Evolutionary conservation across 1,140 invertebrate genomes (phyloP), one percentile per base, ranked within the genome.

Genomic region (Drosophila erecta): DNA sequence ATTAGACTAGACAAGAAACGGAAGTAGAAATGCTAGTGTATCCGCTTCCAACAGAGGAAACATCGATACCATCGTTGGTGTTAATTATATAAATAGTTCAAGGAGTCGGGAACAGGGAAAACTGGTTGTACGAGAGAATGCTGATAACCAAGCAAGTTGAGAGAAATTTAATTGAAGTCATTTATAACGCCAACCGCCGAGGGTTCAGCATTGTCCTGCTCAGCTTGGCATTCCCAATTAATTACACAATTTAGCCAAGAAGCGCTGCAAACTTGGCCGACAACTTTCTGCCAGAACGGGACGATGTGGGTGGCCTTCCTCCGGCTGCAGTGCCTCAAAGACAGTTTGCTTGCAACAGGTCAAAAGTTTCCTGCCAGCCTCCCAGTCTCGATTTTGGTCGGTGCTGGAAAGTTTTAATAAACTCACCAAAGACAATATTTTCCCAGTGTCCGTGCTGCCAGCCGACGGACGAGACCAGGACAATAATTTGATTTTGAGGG

Each of bases 401-500:
- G 46, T 62, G 43, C 14, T 44, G 41, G 15, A 86, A 87, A 87
- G 30, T 87, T 87, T 87, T 87, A 87, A 87, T 87, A 87, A 87
- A 87, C 84, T 87, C 56, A 62, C 69, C 58, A 70, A 67, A 79
- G 83, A 89, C 84, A 87, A 86, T 76, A 87, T 83, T 81, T 77
- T 81, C 56, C 53, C 62, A 33, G 14, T 33, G 10, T 43, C 37
- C 49, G 37, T 15, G 12, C 5, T 8, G 27, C 33, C 50, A 50
- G 50, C 56, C 56, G 33, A 47, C 30, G 22, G 47, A 17, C 60
- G 51, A 33, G 15, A 47, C 43, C 64, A 54, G 44, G 72, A 84
- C 81, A 84, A 85, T 85, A 86, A 86, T 86, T 87, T 87, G 83
- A 86, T 86, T 87, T 83, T 79, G 76, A 40, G 51, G 59, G 24